Conservation (phyloP, 92 coral and sea anemone genomes). For the Virgularia gustaviana region DNA sequence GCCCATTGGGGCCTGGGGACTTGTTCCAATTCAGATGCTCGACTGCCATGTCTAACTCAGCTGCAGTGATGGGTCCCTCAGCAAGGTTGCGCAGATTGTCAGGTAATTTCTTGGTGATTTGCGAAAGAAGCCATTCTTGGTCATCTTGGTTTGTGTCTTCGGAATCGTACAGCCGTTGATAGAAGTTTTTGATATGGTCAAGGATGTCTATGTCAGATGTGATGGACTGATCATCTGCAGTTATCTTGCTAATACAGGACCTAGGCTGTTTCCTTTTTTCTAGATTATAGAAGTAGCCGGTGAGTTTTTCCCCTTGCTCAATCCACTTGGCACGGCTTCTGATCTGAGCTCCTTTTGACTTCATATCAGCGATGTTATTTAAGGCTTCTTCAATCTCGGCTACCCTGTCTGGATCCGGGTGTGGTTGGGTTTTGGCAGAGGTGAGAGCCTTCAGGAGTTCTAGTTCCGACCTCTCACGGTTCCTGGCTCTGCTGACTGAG, state of each 20-base stretch:
- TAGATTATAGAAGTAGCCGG: constrained; percentile 19
- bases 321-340: constrained; percentile 29
- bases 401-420: too few relatives aligned
- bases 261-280: constrained; percentile 22
- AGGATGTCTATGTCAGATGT: constrained; percentile 11
- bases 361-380: too few relatives aligned
- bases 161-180: constrained; percentile 16
- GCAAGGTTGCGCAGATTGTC: neutral
- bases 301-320: constrained; percentile 26
- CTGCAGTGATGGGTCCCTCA: neutral
- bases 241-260: neutral
- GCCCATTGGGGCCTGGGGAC: constrained; percentile 17
- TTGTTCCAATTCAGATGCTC: neutral
- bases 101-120: neutral
- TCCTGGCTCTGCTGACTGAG: neutral
- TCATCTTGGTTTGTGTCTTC: neutral
- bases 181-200: neutral
- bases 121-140: neutral
- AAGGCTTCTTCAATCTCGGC: too few relatives aligned
- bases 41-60: neutral
- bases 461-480: neutral
- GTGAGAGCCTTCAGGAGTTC: neutral
- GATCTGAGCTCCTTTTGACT: too few relatives aligned
- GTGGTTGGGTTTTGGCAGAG: too few relatives aligned
- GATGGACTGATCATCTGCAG: neutral